phyloP scores from a whole-genome alignment of 2,888 invertebrate species.

The Cataglyphis cursor region DNA sequence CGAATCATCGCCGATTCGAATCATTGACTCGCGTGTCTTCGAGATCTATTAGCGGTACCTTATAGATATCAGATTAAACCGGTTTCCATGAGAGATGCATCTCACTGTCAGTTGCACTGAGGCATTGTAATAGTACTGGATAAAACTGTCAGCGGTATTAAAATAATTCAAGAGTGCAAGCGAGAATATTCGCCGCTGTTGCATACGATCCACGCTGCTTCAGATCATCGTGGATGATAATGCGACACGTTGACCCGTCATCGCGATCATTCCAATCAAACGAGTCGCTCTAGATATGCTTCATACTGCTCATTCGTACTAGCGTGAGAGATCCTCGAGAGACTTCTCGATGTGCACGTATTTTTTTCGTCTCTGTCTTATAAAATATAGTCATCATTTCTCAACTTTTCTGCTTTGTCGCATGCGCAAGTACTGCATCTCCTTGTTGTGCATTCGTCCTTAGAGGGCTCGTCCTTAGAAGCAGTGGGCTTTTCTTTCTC shows the following conservation, averaged over 20 bases:
- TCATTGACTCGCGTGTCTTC: conserved; percentile 49
- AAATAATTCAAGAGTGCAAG: conserved; percentile 69
- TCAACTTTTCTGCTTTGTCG: background rate
- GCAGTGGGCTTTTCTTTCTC: background rate
- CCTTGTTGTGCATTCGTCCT: conserved; percentile 7
- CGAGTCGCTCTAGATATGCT: conserved; percentile 20
- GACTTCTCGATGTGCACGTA: background rate
- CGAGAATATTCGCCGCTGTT: conserved; percentile 61
- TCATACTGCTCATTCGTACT: conserved; percentile 10
- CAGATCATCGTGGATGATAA: conserved; percentile 66
- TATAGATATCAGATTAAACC: conserved; percentile 72
- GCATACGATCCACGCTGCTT: conserved; percentile 62
- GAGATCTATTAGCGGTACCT: conserved; percentile 64
- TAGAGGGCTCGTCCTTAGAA: background rate
- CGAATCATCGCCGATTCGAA: conserved; percentile 23
- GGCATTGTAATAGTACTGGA: conserved; percentile 55
- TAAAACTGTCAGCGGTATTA: conserved; percentile 70
- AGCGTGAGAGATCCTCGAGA: background rate
- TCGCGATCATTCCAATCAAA: conserved; percentile 48
- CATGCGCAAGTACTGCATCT: background rate
- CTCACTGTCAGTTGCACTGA: conserved; percentile 45
- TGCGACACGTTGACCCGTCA: conserved; percentile 71
- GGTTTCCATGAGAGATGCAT: conserved; percentile 66
- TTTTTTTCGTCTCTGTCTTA: background rate
- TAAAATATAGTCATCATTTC: background rate